phyloP scores from a whole-genome alignment of 92 coral and sea anemone species.

The Nematostella vectensis region DNA sequence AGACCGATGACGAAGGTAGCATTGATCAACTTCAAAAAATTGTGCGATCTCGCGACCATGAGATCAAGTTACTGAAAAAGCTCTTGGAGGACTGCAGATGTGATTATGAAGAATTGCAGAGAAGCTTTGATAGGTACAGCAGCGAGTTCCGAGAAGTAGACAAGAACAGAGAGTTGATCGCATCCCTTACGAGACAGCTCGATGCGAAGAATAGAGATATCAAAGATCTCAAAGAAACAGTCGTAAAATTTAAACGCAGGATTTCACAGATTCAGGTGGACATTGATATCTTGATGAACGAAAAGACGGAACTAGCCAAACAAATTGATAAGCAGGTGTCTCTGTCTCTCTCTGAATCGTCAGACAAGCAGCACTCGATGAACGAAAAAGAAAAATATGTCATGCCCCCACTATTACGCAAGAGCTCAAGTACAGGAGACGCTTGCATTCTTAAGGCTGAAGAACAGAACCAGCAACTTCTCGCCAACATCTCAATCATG shows the following conservation, averaged over 20 bases:
- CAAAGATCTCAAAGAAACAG: constrained; percentile 2
- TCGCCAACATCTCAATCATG: constrained; percentile 4
- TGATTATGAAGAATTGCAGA: constrained; percentile 27
- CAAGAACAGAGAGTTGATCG: constrained; percentile 10
- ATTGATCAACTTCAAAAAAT: constrained; percentile 3
- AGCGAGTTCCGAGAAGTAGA: constrained; percentile 19
- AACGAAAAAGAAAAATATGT: background rate
- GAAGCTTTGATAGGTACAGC: constrained; percentile 13
- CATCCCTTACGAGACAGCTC: background rate
- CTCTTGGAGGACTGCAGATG: constrained; percentile 10
- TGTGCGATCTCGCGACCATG: constrained; percentile 10
- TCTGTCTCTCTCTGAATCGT: too few species aligned
- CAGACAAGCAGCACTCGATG: background rate
- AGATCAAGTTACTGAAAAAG: constrained; percentile 6
- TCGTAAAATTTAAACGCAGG: background rate
- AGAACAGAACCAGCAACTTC: constrained; percentile 10
- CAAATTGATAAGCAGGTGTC: background rate
- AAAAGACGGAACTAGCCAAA: constrained; percentile 10
- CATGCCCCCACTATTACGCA: background rate
- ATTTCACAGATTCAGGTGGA: constrained; percentile 12
- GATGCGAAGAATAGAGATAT: constrained; percentile 1
- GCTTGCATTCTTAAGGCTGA: constrained; percentile 5
- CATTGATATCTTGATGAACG: constrained; percentile 9
- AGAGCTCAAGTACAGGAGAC: constrained; percentile 6
- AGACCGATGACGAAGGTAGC: constrained; percentile 13